Base-by-base conservation (phyloP, 2,797 vertebrate species). In the Tenualosa ilisha region DNA sequence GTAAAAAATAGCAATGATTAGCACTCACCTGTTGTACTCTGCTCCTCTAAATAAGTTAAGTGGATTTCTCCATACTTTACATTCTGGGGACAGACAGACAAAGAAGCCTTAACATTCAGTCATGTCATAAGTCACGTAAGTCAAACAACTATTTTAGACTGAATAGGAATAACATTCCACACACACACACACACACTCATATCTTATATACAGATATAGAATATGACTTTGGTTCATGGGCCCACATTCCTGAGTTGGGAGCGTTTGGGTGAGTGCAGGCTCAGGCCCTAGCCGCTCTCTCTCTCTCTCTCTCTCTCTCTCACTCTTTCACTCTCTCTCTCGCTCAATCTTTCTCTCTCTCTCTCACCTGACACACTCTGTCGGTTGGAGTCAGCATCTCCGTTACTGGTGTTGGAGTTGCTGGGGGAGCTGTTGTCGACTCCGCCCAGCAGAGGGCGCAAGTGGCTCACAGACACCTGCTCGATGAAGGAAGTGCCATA, bases 51-150 rank as follows among this genome's bases (percentile, higher is more conserved):
- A 99, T 87, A 99, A 95, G 95, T 99, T 99, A 91, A 99, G 94
- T 81, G 98, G 98, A 95, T 99, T 99, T 95, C 98, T 94, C 98
- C 98, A 99, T 37, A 99, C 98, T 96, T 99, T 99, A 96, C 98
- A 99, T 94, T 99, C 98, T 99, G 95, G 83, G 92, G 92, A 7
- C 91, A 93, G 88, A 88, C 26, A 61, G 59, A 86, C 13, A 84
- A 15, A 83, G 9, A 40, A 1, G 17, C 3, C 4, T 40, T 75
- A 20, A 75, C 31, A 40, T 17, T 15, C 37, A 37, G 68, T 43
- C 68, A 40, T 40, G 17, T 2, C 40, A 13, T 75, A 40, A 17
- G 37, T 31, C 6, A 11, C 17, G 12, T 20, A 31, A 31, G 68
- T 40, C 15, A 11, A 40, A 31, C 20, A 15, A 15, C 31, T 40